A percentile compares a stretch with the other conserved stretches of the same genome.
Evolutionary conservation across 2,888 invertebrate species (phyloP).

Genomic region (Pediacus dermestoides): DNA sequence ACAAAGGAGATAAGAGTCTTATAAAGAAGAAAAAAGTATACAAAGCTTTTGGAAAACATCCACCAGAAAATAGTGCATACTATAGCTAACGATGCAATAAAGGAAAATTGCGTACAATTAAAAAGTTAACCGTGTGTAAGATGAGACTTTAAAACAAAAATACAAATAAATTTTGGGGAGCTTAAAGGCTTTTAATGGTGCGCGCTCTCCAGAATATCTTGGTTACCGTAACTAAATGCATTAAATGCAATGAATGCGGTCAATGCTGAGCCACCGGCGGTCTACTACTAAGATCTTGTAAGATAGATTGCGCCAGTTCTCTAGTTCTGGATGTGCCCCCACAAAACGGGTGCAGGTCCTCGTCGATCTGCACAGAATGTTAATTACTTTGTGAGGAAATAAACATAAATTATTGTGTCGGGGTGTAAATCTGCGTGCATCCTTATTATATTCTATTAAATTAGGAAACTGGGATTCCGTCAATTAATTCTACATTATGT

Average conservation of each 20-base stretch:
- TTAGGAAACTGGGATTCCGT: constrained; percentile 14
- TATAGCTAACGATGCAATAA: no score
- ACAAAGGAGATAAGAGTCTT: no score
- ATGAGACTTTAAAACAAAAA: background rate
- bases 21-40: no score
- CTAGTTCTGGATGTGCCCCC: constrained; percentile 1
- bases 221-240: constrained; percentile 14
- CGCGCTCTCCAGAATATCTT: constrained; percentile 2
- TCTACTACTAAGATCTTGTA: constrained; percentile 45
- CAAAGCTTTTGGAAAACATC: no score
- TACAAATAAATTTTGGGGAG: constrained; percentile 2
- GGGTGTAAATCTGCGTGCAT: constrained; percentile 34
- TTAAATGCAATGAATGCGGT: constrained; percentile 20
- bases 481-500: no score
- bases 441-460: constrained; percentile 32
- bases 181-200: constrained; percentile 1
- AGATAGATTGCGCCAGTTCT: constrained; percentile 24
- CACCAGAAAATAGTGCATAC: no score
- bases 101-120: no score
- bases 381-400: constrained; percentile 34
- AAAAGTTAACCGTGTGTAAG: no score
- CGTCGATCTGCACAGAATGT: constrained; percentile 30
- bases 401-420: constrained; percentile 34
- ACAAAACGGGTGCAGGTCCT: constrained; percentile 1
- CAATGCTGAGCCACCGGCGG: constrained; percentile 11